Evolutionary conservation across 2,797 vertebrate species (phyloP).

Genomic region (Chiloscyllium punctatum): DNA sequence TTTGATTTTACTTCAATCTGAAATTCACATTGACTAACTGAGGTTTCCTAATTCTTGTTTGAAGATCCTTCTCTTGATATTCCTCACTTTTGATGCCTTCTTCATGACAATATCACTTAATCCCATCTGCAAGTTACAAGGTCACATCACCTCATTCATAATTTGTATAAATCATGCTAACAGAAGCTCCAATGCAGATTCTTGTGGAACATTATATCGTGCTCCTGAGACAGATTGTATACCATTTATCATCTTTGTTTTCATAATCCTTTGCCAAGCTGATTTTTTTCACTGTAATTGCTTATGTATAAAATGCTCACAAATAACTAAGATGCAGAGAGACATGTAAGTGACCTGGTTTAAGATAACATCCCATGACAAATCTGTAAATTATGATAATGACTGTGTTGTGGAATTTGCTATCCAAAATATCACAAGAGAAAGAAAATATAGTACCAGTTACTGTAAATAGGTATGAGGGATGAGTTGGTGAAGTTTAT

Average conservation of each 20-base stretch:
- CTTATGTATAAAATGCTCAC: background rate
- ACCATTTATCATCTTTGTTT: background rate
- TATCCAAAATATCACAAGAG: background rate
- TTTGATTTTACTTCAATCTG: background rate
- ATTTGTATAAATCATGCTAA: background rate
- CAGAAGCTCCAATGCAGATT: background rate
- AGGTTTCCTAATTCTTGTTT: background rate
- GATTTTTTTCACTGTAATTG: background rate
- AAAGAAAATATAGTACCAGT: background rate
- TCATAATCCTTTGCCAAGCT: background rate
- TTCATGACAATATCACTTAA: background rate
- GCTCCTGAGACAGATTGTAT: background rate
- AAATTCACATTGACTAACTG: background rate
- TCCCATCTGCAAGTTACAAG: background rate
- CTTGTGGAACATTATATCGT: background rate
- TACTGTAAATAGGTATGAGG: background rate
- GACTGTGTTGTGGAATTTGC: background rate
- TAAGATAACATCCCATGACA: background rate
- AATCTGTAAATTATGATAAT: background rate
- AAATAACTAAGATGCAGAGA: background rate
- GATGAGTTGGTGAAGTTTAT: background rate
- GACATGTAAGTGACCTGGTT: background rate
- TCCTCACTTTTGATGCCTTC: background rate
- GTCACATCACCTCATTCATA: background rate
- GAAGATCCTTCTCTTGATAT: background rate